phyloP scores from a whole-genome alignment of 1,140 invertebrate genomes.

The Drosophila grimshawi region DNA sequence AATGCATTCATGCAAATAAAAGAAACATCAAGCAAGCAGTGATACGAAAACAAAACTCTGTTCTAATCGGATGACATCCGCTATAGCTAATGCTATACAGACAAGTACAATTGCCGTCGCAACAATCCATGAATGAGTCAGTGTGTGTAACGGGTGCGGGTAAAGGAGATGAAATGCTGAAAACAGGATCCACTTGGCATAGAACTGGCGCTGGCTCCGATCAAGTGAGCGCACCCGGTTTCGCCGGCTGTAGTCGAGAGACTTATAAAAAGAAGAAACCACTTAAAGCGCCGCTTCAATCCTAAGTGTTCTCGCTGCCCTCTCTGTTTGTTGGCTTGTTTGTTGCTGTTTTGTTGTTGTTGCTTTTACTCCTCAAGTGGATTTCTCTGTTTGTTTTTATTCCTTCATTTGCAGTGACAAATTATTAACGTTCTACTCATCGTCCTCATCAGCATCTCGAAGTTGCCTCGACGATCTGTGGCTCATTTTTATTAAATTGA shows the following conservation, averaged over 20 bases:
- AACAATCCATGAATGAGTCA: conserved; percentile 43
- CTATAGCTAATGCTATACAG: conserved; percentile 6
- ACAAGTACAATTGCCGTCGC: conserved; percentile 22
- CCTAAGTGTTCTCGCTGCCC: conserved; percentile 49
- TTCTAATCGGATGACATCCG: conserved; percentile 13
- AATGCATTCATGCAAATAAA: not conserved
- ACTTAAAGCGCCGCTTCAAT: conserved; percentile 76
- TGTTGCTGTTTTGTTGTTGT: conserved; percentile 28
- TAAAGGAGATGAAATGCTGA: not conserved
- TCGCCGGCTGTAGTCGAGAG: conserved; percentile 19
- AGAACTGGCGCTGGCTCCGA: conserved; percentile 29
- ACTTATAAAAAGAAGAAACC: conserved; percentile 53
- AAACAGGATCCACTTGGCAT: conserved; percentile 46
- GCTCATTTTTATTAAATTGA: conserved; percentile 72
- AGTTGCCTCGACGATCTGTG: conserved; percentile 17
- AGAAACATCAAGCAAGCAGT: not conserved
- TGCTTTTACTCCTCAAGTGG: conserved; percentile 66
- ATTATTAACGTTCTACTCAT: conserved; percentile 77
- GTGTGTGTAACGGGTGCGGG: conserved; percentile 18
- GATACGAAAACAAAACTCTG: conserved; percentile 14
- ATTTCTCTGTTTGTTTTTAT: conserved; percentile 82
- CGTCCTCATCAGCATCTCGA: conserved; percentile 45
- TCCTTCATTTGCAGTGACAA: conserved; percentile 80
- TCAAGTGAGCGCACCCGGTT: conserved; percentile 35
- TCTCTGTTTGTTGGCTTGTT: conserved; percentile 23